Evolutionary conservation across 2,888 invertebrate species (phyloP).

Genomic region (Brachylomia viminalis): DNA sequence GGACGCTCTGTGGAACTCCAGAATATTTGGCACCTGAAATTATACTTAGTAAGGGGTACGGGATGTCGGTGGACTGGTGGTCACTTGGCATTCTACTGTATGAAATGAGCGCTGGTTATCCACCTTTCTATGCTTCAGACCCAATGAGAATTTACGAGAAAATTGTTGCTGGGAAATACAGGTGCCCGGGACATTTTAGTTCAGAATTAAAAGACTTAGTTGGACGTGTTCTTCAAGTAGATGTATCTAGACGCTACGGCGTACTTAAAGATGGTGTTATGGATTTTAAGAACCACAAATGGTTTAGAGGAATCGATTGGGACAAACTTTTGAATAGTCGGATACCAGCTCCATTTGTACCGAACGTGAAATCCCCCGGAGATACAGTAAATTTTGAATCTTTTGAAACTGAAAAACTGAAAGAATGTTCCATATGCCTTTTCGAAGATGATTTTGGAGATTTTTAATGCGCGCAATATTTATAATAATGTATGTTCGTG

Average conservation of each 20-base stretch:
- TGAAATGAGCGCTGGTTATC: conserved; percentile 97
- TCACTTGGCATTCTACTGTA: conserved; percentile 96
- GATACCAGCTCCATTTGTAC: conserved; percentile 92
- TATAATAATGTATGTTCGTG: neutral
- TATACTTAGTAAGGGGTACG: conserved; percentile 97
- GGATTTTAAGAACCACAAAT: conserved; percentile 97
- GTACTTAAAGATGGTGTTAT: conserved; percentile 96
- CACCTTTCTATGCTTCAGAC: conserved; percentile 98
- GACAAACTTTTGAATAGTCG: conserved; percentile 94
- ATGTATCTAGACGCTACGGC: conserved; percentile 92
- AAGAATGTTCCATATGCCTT: conserved; percentile 88
- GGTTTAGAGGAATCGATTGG: conserved; percentile 98
- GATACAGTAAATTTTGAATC: conserved; percentile 94
- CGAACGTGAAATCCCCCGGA: conserved; percentile 90
- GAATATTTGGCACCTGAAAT: conserved; percentile 99
- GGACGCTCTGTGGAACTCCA: conserved; percentile 98
- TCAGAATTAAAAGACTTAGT: conserved; percentile 95
- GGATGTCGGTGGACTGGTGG: conserved; percentile 99
- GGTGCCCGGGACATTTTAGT: conserved; percentile 95
- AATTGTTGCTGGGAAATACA: conserved; percentile 97
- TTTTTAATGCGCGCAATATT: conserved; percentile 86
- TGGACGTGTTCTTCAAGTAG: conserved; percentile 93
- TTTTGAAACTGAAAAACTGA: conserved; percentile 90
- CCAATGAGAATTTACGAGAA: conserved; percentile 98
- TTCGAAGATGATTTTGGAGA: conserved; percentile 92